A percentile compares a stretch with the other conserved stretches of the same genome.
Conservation (phyloP, 1,140 invertebrate species). For the Lithobius niger region DNA sequence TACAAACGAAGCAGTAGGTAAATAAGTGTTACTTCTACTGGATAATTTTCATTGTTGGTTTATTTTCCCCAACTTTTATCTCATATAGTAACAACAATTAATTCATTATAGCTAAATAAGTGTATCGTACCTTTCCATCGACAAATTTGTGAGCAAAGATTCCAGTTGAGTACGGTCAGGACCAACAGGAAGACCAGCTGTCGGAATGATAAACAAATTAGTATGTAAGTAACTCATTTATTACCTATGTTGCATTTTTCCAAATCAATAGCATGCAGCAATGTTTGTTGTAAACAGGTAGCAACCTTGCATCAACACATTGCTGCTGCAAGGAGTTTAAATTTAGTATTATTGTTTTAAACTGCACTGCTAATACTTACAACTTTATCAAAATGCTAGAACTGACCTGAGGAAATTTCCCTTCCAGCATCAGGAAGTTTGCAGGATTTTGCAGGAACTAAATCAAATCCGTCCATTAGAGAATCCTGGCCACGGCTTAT, state of each 20-base stretch:
- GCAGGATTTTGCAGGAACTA: neutral
- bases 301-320: neutral
- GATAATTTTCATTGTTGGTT: no score
- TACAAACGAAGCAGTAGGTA: no score
- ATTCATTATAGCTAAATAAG: no score
- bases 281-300: no score
- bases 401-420: slow-evolving; percentile 24
- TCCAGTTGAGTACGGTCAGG: slow-evolving; percentile 27
- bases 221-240: neutral
- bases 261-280: no score
- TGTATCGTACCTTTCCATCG: slow-evolving; percentile 5
- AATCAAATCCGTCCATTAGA: slow-evolving; percentile 18
- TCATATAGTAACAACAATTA: no score
- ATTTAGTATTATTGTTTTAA: neutral
- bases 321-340: no score
- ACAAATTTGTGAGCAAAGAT: slow-evolving; percentile 15
- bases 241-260: neutral
- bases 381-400: slow-evolving; percentile 35
- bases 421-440: slow-evolving; percentile 16
- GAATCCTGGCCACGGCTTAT: slow-evolving; percentile 4
- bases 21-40: no score
- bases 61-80: no score
- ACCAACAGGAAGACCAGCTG: slow-evolving; percentile 27
- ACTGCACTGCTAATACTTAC: slow-evolving; percentile 18
- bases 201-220: slow-evolving; percentile 14